Evolutionary conservation across 2,797 vertebrate species (phyloP).

Genomic region (Discoglossus pictus): DNA sequence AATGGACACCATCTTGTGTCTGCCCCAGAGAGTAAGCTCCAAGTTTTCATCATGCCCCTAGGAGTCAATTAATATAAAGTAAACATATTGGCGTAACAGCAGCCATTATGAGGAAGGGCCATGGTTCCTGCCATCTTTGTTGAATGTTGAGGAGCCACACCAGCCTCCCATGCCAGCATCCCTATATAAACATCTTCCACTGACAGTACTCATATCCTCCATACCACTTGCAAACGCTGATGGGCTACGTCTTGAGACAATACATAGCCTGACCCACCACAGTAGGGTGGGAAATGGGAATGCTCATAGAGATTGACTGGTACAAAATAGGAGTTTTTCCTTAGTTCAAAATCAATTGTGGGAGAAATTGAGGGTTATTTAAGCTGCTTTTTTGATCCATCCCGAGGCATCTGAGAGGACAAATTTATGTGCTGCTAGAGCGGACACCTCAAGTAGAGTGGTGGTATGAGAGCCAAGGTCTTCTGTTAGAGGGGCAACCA

Average conservation of each 20-base stretch:
- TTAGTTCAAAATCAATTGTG: conserved; percentile 31
- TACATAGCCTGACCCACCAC: conserved; percentile 84
- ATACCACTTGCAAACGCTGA: conserved; percentile 71
- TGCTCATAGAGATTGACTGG: conserved; percentile 65
- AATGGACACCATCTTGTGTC: conserved; percentile 69
- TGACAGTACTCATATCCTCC: conserved; percentile 61
- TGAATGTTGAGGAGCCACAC: conserved; percentile 78
- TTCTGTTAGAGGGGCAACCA: no score
- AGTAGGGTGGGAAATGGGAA: conserved; percentile 80
- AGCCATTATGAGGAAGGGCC: conserved; percentile 70
- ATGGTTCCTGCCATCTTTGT: conserved; percentile 79
- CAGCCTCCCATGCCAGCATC: conserved; percentile 70
- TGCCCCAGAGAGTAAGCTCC: conserved; percentile 60
- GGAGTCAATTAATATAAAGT: conserved; percentile 76
- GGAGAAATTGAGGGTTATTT: no score
- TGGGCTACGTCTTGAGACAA: conserved; percentile 75
- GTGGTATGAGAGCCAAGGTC: no score
- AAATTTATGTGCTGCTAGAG: no score
- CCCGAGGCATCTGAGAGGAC: no score
- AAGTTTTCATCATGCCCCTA: conserved; percentile 73
- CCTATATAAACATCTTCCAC: conserved; percentile 87
- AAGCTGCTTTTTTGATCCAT: no score
- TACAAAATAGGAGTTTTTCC: conserved; percentile 70
- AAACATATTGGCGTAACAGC: conserved; percentile 84
- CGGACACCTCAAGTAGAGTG: no score